Evolutionary conservation across 2,113 vertebrate genomes (phyloP).

Genomic region (Sinocyclocheilus maitianheensis): DNA sequence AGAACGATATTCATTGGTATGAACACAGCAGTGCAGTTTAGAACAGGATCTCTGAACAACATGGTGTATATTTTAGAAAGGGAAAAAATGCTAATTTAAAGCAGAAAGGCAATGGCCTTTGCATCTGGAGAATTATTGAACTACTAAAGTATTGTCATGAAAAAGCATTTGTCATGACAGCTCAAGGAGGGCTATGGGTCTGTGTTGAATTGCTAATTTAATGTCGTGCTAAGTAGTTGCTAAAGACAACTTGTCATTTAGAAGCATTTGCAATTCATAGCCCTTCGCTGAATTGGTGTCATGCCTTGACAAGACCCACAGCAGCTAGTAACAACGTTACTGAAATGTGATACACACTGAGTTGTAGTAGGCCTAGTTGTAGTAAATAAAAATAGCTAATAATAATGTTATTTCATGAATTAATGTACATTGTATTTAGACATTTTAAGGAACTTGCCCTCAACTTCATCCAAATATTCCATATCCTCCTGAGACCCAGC

Average conservation of each 20-base stretch:
- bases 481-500: background rate
- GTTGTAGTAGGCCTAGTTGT: background rate
- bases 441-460: too few species aligned
- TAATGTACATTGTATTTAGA: background rate
- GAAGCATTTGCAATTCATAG: conserved; percentile 32
- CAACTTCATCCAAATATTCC: background rate
- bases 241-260: conserved; percentile 18
- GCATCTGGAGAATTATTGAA: background rate
- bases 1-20: background rate
- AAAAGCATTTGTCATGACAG: background rate
- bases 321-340: background rate
- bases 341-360: background rate
- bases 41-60: too few species aligned
- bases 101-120: too few species aligned
- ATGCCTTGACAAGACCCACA: conserved; percentile 11
- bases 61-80: too few species aligned
- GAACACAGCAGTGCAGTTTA: background rate
- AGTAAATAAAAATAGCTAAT: too few species aligned
- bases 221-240: conserved; percentile 25
- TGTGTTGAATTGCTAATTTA: conserved; percentile 31
- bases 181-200: background rate
- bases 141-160: background rate
- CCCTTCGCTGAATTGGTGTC: background rate
- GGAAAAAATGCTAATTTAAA: too few species aligned
- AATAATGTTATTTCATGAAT: background rate